These are phyloP conservation scores for Ophioninae sp. DNA, from an alignment of 2,888 invertebrate species.

Conservation along the genomic window DNA sequence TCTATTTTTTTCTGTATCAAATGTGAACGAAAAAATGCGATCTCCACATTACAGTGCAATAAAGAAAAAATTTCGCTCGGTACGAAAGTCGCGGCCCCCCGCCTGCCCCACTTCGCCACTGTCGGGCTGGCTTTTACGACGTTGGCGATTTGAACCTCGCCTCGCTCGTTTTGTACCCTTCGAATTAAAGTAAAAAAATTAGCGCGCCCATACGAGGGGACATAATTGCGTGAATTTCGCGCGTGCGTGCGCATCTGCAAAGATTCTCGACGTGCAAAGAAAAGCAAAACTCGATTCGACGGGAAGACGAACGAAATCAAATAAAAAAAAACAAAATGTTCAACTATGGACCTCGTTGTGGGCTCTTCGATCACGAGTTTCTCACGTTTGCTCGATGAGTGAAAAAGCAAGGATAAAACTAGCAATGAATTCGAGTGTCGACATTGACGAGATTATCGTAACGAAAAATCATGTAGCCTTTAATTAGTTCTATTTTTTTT, in stretches of 20 bases:
- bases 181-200: background rate
- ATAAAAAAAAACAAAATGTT: background rate
- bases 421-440: background rate
- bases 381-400: slow-evolving; percentile 22
- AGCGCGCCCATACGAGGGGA: background rate
- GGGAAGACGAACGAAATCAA: background rate
- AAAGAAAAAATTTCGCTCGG: background rate
- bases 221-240: background rate
- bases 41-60: background rate
- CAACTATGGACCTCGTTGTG: background rate
- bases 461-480: background rate
- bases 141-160: no score
- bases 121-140: no score
- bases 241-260: background rate
- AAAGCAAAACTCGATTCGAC: slow-evolving; percentile 1
- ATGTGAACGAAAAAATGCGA: background rate
- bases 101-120: background rate
- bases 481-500: background rate
- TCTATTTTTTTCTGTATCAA: background rate
- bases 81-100: background rate
- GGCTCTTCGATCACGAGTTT: slow-evolving; percentile 25
- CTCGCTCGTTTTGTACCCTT: background rate
- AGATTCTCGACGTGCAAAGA: background rate
- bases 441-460: background rate
- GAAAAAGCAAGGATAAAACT: background rate